Base-by-base conservation (phyloP, 2,113 vertebrate species). In the Psophia crepitans region DNA sequence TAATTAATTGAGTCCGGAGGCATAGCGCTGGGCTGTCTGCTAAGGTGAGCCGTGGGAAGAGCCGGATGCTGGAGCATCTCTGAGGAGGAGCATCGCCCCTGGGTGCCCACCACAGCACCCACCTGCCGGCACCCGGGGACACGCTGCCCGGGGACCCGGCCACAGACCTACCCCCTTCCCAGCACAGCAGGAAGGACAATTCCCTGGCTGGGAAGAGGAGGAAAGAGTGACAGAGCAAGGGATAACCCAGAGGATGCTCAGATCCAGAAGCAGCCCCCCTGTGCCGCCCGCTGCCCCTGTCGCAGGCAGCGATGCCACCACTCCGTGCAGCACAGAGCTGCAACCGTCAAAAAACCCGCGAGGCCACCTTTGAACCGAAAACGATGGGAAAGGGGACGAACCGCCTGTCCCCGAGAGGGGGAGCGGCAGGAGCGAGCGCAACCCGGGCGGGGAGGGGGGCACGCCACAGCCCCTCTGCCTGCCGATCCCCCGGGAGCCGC, bases 211-310 rank as follows among this genome's bases (percentile, higher is more conserved):
- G 73, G 44, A 51, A 73, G 6, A 17, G 76, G 48, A 46, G 33
- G 28, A 49, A 46, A 32, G 0, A 2, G 27, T 0, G 1, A 46
- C 21, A 80, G 39, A 63, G 16, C 0, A 1, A 77, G 64, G 46
- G 41, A 57, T 51, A 58, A 20, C 32, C 57, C 66, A 23, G 48
- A n/a, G 0, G n/a, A 70, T 41, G 82, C 65, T 87, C 81, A 21
- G 54, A 28, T 10, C 35, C 26, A 16, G 24, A 37, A n/a, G 8
- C 11, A 3, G 23, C 5, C 19, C 6, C 12, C 8, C 53, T 16
- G 3, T 3, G 39, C 63, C 6, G 12, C 33, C 15, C 30, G 17
- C n/a, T 16, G 46, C 32, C 41, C 53, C 30, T 5, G 12, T 27
- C 14, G 8, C 43, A 15, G 37, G 49, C 69, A 19, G 83, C 5